Evolutionary conservation across 2,888 invertebrate genomes (phyloP).

Genomic region (Apodemia mormo): DNA sequence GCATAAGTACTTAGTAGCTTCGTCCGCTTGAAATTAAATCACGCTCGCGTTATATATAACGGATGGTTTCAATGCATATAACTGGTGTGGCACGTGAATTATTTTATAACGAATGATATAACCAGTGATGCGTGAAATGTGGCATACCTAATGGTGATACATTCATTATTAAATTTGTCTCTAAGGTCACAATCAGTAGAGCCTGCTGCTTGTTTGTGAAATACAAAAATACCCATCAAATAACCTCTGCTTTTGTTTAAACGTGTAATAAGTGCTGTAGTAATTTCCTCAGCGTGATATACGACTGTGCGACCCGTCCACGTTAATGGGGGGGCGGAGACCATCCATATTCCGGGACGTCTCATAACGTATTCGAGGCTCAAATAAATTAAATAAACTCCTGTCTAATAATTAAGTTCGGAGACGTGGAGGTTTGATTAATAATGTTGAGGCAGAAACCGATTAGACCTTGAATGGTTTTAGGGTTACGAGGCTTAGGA

Average conservation of each 20-base stretch:
- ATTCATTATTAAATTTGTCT: too few species aligned
- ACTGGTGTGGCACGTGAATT: too few species aligned
- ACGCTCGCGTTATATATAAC: too few species aligned
- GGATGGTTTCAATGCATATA: fast-evolving
- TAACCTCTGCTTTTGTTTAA: slow-evolving; percentile 53
- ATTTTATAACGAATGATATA: too few species aligned
- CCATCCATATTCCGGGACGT: slow-evolving; percentile 51
- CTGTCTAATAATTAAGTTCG: slow-evolving; percentile 60
- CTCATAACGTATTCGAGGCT: slow-evolving; percentile 50
- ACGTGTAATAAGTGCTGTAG: slow-evolving; percentile 52
- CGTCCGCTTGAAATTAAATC: too few species aligned
- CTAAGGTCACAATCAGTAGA: background rate
- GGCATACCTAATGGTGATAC: too few species aligned
- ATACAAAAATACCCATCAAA: background rate
- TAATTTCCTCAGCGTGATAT: slow-evolving; percentile 51
- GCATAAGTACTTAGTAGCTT: too few species aligned
- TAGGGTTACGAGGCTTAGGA: slow-evolving; percentile 6
- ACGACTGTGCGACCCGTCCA: slow-evolving; percentile 46
- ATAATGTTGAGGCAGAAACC: slow-evolving; percentile 35
- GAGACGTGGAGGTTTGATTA: slow-evolving; percentile 54
- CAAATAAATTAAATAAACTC: slow-evolving; percentile 62
- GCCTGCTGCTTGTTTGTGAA: background rate
- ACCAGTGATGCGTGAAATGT: too few species aligned
- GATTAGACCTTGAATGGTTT: slow-evolving; percentile 23
- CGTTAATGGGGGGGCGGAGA: slow-evolving; percentile 57